Base-by-base conservation (phyloP, 1,140 invertebrate species). In the Drosophila ironensis region DNA sequence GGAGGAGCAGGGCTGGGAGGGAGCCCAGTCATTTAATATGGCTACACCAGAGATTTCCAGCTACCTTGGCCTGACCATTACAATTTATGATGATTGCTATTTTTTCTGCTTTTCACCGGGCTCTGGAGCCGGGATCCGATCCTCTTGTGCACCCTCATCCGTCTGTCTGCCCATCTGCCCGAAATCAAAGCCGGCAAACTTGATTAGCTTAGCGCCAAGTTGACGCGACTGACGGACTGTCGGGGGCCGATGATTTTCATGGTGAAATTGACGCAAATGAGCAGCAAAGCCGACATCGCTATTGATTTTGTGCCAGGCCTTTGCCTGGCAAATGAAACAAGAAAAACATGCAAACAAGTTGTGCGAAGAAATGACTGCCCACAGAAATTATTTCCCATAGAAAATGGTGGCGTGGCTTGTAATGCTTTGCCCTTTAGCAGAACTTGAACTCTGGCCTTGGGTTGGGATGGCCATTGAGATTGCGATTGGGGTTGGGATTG, bases 21-120 rank as follows among this genome's bases (percentile, higher is more conserved):
- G n/a, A n/a, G n/a, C n/a, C n/a, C n/a, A 30, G 46, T 19, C 46
- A 67, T 19, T 67, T 53, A 42, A 54, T 41, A 52, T 53, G 9
- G 25, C 37, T 27, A 38, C 11, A 11, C 30, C 57, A 53, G 67
- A 78, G 75, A 69, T 76, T 67, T 71, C 72, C 66, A 73, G 67
- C 50, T 51, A 52, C 41, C 51, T 56, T 52, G 37, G 50, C 51
- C 44, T 46, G 77, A 54, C 63, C 78, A 86, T 80, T 80, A 86
- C 80, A 54, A 84, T 80, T 86, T 84, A 84, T 84, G 70, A 86
- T 84, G 80, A 86, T 84, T 84, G 84, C 70, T 37, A 63, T 66
- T 66, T 77, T 41, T 17, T 30, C 8, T n/a, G n/a, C n/a, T 64
- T 40, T 27, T 9, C 33, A 17, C 33, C 16, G 33, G n/a, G n/a